phyloP scores from a whole-genome alignment of 2,797 vertebrate genomes.

The Basileuterus tristriatus region DNA sequence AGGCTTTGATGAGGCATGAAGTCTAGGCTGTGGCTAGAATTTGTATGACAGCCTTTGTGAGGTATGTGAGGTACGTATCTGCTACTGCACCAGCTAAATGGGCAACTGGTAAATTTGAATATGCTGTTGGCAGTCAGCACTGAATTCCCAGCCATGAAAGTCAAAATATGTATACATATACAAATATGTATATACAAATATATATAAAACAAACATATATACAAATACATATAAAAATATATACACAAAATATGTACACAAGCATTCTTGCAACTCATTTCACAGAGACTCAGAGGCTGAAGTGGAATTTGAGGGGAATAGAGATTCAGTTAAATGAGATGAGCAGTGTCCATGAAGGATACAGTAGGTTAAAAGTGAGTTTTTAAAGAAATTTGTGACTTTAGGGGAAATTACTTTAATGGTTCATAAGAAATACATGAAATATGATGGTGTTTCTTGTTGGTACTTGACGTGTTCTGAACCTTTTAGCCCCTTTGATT shows the following conservation, averaged over 20 bases:
- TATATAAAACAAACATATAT: neutral
- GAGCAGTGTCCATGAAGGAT: neutral
- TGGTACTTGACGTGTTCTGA: neutral
- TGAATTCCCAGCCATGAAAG: neutral
- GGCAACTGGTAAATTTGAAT: neutral
- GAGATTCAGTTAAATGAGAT: neutral
- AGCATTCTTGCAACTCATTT: neutral
- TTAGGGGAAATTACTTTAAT: constrained; percentile 26
- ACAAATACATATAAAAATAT: neutral
- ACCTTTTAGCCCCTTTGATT: neutral
- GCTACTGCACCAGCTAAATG: neutral
- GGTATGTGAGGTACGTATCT: fast-evolving
- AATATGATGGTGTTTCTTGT: neutral
- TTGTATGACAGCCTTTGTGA: fast-evolving
- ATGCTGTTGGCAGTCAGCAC: neutral
- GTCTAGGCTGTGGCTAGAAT: neutral
- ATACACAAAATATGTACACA: neutral
- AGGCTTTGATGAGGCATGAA: neutral
- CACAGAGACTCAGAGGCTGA: neutral
- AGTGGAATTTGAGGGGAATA: neutral
- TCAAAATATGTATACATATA: neutral
- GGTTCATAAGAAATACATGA: constrained; percentile 2
- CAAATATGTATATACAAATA: neutral
- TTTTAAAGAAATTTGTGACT: neutral
- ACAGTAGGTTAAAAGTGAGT: neutral